These are phyloP conservation scores for Lophochroa leadbeateri DNA, from an alignment of 2,113 vertebrate species.

Conservation along the genomic window DNA sequence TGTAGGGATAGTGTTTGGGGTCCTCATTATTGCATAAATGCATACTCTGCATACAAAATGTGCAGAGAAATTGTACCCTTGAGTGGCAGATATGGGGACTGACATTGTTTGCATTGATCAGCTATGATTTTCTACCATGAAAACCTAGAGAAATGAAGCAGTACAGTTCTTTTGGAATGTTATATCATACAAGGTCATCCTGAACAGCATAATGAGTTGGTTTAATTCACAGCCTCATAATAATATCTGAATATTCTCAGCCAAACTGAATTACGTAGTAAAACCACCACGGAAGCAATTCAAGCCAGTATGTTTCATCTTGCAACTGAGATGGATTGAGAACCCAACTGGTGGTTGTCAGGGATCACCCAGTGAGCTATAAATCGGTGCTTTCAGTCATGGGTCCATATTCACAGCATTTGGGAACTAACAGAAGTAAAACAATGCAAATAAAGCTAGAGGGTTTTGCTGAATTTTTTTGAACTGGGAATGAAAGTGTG, in stretches of 20 bases:
- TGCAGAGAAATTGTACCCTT: neutral
- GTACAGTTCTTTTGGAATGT: neutral
- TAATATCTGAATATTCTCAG: neutral
- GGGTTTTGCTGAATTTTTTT: neutral
- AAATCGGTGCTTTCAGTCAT: neutral
- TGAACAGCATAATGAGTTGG: neutral
- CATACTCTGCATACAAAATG: neutral
- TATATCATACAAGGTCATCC: neutral
- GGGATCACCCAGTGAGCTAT: neutral
- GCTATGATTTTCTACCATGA: neutral
- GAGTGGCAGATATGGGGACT: neutral
- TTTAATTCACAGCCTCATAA: neutral
- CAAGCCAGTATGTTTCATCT: neutral
- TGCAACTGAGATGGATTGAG: neutral
- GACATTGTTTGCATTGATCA: neutral
- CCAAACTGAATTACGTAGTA: neutral
- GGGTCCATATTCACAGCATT: neutral
- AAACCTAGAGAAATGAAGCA: neutral
- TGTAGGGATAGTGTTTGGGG: fast-evolving
- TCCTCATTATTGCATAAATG: neutral
- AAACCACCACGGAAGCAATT: neutral
- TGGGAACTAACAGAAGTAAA: neutral
- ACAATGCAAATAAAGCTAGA: neutral
- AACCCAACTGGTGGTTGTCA: neutral
- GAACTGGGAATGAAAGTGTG: neutral